A percentile compares a stretch with the other conserved stretches of the same genome.
Evolutionary conservation across 2,797 vertebrate genomes (phyloP).

Genomic region (Alfaro cultratus): DNA sequence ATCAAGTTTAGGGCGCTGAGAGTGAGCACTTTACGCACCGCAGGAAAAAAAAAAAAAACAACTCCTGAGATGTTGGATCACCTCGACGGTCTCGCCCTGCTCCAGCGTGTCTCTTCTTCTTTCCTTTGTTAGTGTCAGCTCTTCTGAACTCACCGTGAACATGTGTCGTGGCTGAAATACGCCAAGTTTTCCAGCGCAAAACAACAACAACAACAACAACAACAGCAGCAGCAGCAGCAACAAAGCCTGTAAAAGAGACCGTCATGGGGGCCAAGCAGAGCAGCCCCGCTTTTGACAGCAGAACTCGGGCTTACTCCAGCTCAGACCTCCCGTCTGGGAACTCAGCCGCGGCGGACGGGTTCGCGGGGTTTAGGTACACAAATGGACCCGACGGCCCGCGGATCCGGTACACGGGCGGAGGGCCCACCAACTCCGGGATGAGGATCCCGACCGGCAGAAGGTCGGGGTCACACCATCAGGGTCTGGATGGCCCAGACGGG

Average conservation of each 20-base stretch:
- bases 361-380: constrained; percentile 81
- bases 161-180: constrained; percentile 58
- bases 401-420: constrained; percentile 75
- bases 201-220: constrained; percentile 5
- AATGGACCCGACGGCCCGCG: constrained; percentile 76
- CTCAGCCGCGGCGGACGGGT: constrained; percentile 74
- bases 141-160: constrained; percentile 29
- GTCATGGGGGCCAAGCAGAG: constrained; percentile 92
- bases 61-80: constrained; percentile 56
- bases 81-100: constrained; percentile 18
- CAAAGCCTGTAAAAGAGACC: constrained; percentile 15
- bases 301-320: constrained; percentile 92
- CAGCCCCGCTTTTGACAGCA: constrained; percentile 85
- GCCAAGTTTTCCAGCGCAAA: background rate
- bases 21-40: constrained; percentile 70
- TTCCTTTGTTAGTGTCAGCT: constrained; percentile 44
- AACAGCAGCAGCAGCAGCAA: constrained; percentile 10
- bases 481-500: constrained; percentile 81
- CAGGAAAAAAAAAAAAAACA: background rate
- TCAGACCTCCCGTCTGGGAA: constrained; percentile 88
- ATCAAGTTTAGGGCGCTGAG: constrained; percentile 54
- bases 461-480: constrained; percentile 83
- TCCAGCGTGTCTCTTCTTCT: background rate
- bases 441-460: constrained; percentile 86
- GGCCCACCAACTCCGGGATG: constrained; percentile 75